phyloP scores from a whole-genome alignment of 2,797 vertebrate species.

The Ataeniobius toweri region DNA sequence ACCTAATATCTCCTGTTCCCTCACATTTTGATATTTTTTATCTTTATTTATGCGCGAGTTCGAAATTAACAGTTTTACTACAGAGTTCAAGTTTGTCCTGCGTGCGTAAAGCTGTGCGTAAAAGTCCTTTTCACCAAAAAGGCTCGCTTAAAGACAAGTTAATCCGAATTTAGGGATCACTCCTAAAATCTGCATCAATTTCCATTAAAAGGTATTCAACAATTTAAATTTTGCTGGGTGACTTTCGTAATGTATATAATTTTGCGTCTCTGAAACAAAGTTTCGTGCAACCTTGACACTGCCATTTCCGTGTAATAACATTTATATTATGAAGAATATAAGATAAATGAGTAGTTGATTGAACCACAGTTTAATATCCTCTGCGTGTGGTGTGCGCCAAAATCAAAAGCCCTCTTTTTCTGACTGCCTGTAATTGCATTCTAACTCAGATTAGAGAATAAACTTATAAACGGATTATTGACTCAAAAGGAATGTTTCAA shows the following conservation, averaged over 20 bases:
- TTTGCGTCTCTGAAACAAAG: neutral
- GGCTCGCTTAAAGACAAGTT: neutral
- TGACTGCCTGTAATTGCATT: constrained; percentile 67
- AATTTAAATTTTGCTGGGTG: neutral
- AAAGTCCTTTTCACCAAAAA: neutral
- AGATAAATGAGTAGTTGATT: neutral
- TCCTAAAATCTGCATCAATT: neutral
- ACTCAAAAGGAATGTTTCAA: constrained; percentile 76
- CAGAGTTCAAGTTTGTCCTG: neutral
- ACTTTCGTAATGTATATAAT: neutral
- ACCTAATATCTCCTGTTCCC: neutral
- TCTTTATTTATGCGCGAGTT: neutral
- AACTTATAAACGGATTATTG: constrained; percentile 78
- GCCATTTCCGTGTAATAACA: neutral
- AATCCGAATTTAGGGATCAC: neutral
- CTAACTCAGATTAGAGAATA: constrained; percentile 75
- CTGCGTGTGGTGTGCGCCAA: constrained; percentile 20
- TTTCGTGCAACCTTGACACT: neutral
- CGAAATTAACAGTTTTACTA: neutral
- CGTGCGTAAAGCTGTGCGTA: neutral
- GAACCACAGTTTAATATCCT: constrained; percentile 22
- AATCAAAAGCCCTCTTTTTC: constrained; percentile 26
- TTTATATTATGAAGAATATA: neutral
- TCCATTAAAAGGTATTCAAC: neutral
- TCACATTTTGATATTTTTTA: neutral